phyloP scores from a whole-genome alignment of 2,888 invertebrate genomes.

The Aproaerema taeniolella region DNA sequence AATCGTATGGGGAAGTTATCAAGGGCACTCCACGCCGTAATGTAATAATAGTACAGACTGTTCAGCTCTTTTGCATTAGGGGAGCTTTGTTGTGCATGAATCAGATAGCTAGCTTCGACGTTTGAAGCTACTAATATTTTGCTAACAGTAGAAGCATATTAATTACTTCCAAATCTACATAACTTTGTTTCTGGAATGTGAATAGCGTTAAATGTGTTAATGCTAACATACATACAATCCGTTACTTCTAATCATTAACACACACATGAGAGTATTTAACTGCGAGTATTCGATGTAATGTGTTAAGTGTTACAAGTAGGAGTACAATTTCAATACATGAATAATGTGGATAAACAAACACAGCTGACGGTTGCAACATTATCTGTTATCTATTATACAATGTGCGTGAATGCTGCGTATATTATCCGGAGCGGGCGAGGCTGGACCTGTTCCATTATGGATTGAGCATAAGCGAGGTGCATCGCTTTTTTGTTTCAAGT shows the following conservation, averaged over 20 bases:
- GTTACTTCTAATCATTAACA: slow-evolving; percentile 16
- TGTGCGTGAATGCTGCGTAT: slow-evolving; percentile 35
- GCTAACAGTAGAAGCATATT: no score
- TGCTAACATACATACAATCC: slow-evolving; percentile 2
- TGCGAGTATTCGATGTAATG: slow-evolving; percentile 17
- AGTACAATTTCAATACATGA: slow-evolving; percentile 22
- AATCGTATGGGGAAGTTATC: slow-evolving; percentile 66
- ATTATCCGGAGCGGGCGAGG: slow-evolving; percentile 27
- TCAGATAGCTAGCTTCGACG: no score
- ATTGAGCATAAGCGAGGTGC: slow-evolving; percentile 38
- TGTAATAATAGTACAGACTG: slow-evolving; percentile 67
- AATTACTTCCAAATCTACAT: no score
- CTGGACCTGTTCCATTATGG: slow-evolving; percentile 44
- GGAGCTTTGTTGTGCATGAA: slow-evolving; percentile 40
- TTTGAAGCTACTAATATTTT: no score
- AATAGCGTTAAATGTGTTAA: no score
- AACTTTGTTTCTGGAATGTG: no score
- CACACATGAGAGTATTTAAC: slow-evolving; percentile 10
- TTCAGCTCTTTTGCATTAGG: slow-evolving; percentile 48
- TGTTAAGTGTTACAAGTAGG: slow-evolving; percentile 21
- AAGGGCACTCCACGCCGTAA: slow-evolving; percentile 66
- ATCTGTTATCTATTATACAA: slow-evolving; percentile 35
- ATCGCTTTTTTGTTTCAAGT: slow-evolving; percentile 43
- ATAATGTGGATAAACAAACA: slow-evolving; percentile 19
- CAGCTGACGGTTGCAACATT: slow-evolving; percentile 25